Conservation (phyloP, 1,140 invertebrate genomes). For the Conus ventricosus region DNA sequence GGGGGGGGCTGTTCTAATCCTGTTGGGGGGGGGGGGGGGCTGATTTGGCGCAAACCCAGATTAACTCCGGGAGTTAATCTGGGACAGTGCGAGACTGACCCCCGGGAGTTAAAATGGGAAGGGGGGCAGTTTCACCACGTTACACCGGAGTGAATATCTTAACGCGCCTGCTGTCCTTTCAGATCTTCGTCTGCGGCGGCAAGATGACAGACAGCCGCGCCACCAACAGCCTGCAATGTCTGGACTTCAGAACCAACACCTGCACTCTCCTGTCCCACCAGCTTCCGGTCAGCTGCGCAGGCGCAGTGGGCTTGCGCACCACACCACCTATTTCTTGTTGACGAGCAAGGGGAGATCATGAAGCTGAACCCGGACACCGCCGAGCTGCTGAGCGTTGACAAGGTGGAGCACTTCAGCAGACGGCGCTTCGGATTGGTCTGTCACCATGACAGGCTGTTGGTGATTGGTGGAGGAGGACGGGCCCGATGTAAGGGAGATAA, state of each 20-base stretch:
- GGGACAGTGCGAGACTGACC: too few relatives aligned
- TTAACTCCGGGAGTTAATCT: too few relatives aligned
- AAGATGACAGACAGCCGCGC: neutral
- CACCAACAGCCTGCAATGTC: neutral
- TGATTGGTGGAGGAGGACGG: constrained; percentile 21
- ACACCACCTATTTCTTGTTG: neutral
- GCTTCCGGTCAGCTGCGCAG: neutral
- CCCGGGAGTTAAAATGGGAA: too few relatives aligned
- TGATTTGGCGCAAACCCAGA: too few relatives aligned
- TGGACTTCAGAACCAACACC: neutral
- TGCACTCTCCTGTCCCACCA: neutral
- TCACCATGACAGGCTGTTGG: constrained; percentile 5
- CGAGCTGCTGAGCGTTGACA: neutral
- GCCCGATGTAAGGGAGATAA: neutral
- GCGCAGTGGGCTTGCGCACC: neutral
- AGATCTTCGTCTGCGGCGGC: neutral
- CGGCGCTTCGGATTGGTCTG: neutral
- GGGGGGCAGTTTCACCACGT: too few relatives aligned
- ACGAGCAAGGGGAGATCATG: neutral
- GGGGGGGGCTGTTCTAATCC: too few relatives aligned
- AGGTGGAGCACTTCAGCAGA: neutral
- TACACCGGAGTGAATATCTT: neutral
- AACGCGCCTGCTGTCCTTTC: neutral
- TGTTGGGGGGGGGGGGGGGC: too few relatives aligned
- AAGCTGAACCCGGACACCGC: neutral